These are phyloP conservation scores for Dolichomitus sp. DNA, from an alignment of 2,888 invertebrate species.

Conservation along the genomic window DNA sequence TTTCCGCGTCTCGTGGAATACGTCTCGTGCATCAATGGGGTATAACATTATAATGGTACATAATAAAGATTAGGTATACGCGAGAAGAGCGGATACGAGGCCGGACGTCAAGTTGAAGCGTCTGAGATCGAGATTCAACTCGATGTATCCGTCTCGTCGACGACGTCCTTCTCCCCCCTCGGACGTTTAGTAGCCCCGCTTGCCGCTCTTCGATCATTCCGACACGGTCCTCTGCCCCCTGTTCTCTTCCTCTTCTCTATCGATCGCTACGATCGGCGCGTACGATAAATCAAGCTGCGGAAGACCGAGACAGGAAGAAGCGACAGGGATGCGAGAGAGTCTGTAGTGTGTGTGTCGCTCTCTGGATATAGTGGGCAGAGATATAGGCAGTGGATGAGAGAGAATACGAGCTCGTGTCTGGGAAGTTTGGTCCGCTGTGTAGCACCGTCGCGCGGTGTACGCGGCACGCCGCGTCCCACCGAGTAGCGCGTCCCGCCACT, in stretches of 20 bases:
- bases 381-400: conserved; percentile 38
- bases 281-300: conserved; percentile 67
- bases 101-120: conserved; percentile 64
- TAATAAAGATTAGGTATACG: conserved; percentile 50
- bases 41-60: conserved; percentile 33
- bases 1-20: not conserved
- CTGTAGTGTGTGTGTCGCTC: conserved; percentile 50
- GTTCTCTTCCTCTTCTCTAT: conserved; percentile 50
- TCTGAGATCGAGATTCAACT: conserved; percentile 66
- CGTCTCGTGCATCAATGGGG: conserved; percentile 1
- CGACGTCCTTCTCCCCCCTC: conserved; percentile 47
- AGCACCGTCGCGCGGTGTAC: conserved; percentile 44
- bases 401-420: conserved; percentile 54
- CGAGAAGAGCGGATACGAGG: conserved; percentile 40
- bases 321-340: conserved; percentile 25
- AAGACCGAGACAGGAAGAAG: conserved; percentile 53
- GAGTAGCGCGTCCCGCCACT: conserved; percentile 44
- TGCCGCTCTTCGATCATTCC: conserved; percentile 67
- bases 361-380: conserved; percentile 34
- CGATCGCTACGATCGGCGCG: conserved; percentile 65
- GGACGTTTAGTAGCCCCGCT: conserved; percentile 58
- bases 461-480: conserved; percentile 50
- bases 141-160: conserved; percentile 70
- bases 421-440: conserved; percentile 60
- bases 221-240: conserved; percentile 62